Conservation (phyloP, 2,888 invertebrate genomes). For the Lasiommata megera region DNA sequence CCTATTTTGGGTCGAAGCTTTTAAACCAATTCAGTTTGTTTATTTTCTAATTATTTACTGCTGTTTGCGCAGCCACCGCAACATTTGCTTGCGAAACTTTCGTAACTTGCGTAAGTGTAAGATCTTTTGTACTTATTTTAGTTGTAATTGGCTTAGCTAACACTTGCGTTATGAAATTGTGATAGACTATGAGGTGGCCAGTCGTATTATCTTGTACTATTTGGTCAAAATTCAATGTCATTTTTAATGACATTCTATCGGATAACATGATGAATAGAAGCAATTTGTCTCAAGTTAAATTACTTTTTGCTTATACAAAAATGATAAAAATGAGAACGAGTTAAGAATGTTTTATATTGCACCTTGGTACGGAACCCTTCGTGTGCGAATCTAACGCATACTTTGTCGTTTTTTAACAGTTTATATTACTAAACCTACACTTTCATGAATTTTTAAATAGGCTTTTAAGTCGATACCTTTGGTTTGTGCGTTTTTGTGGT, state of each 20-base stretch:
- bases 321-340: too few relatives aligned
- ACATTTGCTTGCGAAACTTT: slow-evolving; percentile 78
- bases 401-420: too few relatives aligned
- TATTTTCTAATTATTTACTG: neutral
- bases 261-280: neutral
- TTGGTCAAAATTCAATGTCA: neutral
- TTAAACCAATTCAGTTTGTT: neutral
- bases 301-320: too few relatives aligned
- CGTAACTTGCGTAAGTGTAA: slow-evolving; percentile 84
- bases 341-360: too few relatives aligned
- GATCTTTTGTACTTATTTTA: slow-evolving; percentile 2
- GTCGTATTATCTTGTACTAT: neutral
- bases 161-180: slow-evolving; percentile 19
- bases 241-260: neutral
- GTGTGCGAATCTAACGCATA: too few relatives aligned
- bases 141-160: slow-evolving; percentile 1
- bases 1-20: neutral
- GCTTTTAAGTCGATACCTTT: too few relatives aligned
- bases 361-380: too few relatives aligned
- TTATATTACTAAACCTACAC: too few relatives aligned
- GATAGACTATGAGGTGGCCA: neutral
- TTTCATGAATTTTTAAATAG: too few relatives aligned
- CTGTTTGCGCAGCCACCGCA: neutral
- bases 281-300: neutral
- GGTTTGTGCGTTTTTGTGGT: too few relatives aligned